Base-by-base conservation (phyloP, 2,888 invertebrate genomes). In the Neoitamus cyanurus region DNA sequence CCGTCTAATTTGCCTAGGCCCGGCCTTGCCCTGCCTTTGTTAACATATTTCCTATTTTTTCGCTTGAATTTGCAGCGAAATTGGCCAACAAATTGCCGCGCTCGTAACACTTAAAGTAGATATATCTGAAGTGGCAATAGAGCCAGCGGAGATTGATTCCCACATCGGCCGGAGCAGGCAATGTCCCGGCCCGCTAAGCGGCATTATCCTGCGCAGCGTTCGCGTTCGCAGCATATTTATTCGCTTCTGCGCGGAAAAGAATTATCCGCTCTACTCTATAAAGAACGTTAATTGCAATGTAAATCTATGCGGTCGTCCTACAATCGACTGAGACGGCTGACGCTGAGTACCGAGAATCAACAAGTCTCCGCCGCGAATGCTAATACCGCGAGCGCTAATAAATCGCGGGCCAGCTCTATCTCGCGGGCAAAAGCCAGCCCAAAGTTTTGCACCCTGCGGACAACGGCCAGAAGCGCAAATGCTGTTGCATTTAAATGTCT, bases 261-360 rank as follows among this genome's bases (percentile, higher is more conserved):
- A 88, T 88, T 86, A 87, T 87, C 86, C 86, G 84, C 85, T 87
- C 86, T 84, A 88, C 87, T 88, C 87, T 87, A 87, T 88, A 88
- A 88, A 88, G 87, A 86, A 86, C 87, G 85, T 86, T 87, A 88
- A 88, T 88, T 88, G 88, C 87, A 87, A 87, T 88, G 88, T 88
- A 87, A 87, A 88, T 88, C 86, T 87, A 86, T 83, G 77, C 86
- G 85, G 31, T 31, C 73, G 83, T 83, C 83, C 83, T 83, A 83
- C 83, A 83, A 83, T 83, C 72, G 46, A 6, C 11, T 2, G 58
- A 15, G n/a, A 42, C n/a, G 42, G 42, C 42, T 73, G 72, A 83
- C n/a, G 42, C 42, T 73, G 72, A 83, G 70, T 72, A 83, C 83
- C 83, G 6, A 46, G 83, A 83, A 72, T 83, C 72, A 82, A 69